These are phyloP conservation scores for Microcebus jonahi DNA, from an alignment of 2,113 vertebrate genomes.

Conservation along the genomic window DNA sequence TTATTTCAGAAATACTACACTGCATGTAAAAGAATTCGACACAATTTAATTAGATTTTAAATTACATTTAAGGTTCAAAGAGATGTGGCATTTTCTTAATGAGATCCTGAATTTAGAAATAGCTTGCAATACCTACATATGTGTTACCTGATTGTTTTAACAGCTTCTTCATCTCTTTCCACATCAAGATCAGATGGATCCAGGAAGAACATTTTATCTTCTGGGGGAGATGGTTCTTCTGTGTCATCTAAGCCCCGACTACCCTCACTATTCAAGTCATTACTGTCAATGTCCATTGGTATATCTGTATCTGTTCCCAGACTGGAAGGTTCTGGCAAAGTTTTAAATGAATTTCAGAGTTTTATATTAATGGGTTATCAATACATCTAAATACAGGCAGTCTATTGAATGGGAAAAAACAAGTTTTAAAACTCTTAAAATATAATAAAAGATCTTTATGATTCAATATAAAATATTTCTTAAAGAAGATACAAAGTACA, in stretches of 20 bases:
- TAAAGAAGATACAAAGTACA: not conserved
- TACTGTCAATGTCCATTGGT: conserved; percentile 97
- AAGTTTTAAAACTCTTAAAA: not conserved
- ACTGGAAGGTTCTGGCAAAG: conserved; percentile 92
- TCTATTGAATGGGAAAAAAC: not conserved
- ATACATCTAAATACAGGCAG: not conserved
- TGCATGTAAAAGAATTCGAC: not conserved
- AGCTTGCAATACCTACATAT: not conserved
- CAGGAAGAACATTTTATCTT: conserved; percentile 96
- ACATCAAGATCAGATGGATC: conserved; percentile 93
- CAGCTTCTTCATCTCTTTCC: conserved; percentile 95
- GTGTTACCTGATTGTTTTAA: conserved; percentile 94
- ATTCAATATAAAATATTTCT: conserved; percentile 40
- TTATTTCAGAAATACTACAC: conserved; percentile 52
- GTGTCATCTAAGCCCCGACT: conserved; percentile 92
- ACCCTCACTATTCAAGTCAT: conserved; percentile 91
- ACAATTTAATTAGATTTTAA: conserved; percentile 40
- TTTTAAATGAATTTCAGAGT: conserved; percentile 56
- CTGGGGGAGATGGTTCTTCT: conserved; percentile 95
- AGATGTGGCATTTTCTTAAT: not conserved
- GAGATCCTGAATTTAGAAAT: not conserved
- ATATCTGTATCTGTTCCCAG: conserved; percentile 94
- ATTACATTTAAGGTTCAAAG: conserved; percentile 33
- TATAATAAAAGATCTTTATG: not conserved
- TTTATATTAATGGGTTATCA: conserved; percentile 28